phyloP scores from a whole-genome alignment of 1,140 invertebrate genomes.

The Cydia amplana region DNA sequence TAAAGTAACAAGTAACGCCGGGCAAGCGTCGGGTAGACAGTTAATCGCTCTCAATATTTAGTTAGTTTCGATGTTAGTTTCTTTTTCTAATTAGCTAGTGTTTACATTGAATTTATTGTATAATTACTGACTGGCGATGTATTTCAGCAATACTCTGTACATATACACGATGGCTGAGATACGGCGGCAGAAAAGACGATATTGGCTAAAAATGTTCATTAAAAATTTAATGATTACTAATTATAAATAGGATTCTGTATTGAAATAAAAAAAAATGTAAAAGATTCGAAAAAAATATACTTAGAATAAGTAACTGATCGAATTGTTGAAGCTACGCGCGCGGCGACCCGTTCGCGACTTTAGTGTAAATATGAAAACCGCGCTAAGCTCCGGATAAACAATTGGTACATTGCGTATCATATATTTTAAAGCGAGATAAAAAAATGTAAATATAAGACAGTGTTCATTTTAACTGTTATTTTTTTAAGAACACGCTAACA shows the following conservation, averaged over 20 bases:
- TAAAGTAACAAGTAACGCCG: conserved; percentile 24
- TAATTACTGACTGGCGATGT: conserved; percentile 43
- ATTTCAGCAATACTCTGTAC: conserved; percentile 38
- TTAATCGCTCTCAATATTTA: conserved; percentile 47
- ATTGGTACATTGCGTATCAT: conserved; percentile 64
- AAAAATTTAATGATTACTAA: conserved; percentile 67
- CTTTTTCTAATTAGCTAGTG: conserved; percentile 59
- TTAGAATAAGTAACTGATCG: conserved; percentile 55
- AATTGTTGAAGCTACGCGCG: conserved; percentile 37
- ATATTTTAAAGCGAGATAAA: conserved; percentile 59
- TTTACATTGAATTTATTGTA: conserved; percentile 48
- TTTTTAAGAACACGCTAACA: conserved; percentile 56
- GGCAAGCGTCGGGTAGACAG: conserved; percentile 31
- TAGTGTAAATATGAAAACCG: conserved; percentile 62
- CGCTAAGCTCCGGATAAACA: conserved; percentile 41
- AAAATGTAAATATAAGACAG: conserved; percentile 70
- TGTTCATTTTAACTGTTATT: conserved; percentile 69
- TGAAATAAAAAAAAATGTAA: conserved; percentile 58
- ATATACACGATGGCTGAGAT: conserved; percentile 36
- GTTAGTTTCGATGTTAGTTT: conserved; percentile 70
- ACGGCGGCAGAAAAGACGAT: conserved; percentile 36
- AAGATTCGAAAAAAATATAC: conserved; percentile 58
- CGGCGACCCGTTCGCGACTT: not conserved
- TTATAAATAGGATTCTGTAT: conserved; percentile 68
- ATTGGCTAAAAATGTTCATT: conserved; percentile 60